Percentiles rank a stretch among this genome's conserved stretches.
Conservation (phyloP, 2,888 invertebrate species). For the Melitaea athalia region DNA sequence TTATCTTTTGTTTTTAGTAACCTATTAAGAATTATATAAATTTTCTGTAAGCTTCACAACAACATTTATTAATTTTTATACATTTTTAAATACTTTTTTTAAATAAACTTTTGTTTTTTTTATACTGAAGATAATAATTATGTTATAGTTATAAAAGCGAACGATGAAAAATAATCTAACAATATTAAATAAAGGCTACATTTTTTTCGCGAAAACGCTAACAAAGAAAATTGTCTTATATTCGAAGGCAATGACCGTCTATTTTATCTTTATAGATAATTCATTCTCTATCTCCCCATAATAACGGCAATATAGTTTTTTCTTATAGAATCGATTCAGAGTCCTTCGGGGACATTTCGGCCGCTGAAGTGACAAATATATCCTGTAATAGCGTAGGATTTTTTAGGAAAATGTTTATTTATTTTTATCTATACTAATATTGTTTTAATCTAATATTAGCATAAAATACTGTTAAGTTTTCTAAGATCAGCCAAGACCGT, state of each 20-base stretch:
- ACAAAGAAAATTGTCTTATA: constrained; percentile 12
- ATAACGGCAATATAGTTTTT: constrained; percentile 20
- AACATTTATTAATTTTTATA: too few relatives aligned
- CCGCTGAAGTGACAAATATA: constrained; percentile 8
- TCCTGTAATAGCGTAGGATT: neutral
- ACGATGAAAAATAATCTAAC: neutral
- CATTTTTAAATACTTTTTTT: too few relatives aligned
- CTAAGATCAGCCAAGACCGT: too few relatives aligned
- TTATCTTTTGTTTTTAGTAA: too few relatives aligned
- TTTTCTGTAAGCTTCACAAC: too few relatives aligned
- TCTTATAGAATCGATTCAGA: constrained; percentile 12
- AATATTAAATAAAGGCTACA: neutral
- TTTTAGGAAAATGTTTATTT: neutral
- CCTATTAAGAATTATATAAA: too few relatives aligned
- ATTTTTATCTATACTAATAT: neutral
- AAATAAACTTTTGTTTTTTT: too few relatives aligned
- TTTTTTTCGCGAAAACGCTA: constrained; percentile 9
- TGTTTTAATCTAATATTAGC: neutral
- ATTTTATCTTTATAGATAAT: constrained; percentile 27
- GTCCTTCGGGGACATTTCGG: constrained; percentile 8
- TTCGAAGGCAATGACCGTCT: neutral
- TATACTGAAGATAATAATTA: too few relatives aligned
- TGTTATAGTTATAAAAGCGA: too few relatives aligned
- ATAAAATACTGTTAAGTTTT: too few relatives aligned
- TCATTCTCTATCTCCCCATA: constrained; percentile 24